Conservation (phyloP, 2,113 vertebrate species). For the Emydocephalus ijimae region DNA sequence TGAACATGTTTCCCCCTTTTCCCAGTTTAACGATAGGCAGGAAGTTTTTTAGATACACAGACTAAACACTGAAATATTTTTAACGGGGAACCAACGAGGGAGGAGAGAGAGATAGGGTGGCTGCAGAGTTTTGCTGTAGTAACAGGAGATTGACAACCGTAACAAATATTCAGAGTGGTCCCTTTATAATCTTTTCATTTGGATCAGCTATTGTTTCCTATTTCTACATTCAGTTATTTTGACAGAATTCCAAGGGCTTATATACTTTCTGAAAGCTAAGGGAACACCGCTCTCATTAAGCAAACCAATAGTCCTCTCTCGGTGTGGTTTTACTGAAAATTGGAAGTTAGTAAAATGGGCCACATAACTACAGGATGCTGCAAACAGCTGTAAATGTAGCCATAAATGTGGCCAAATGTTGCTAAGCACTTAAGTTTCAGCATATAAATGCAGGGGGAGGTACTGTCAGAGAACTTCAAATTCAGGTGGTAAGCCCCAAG, state of each 20-base stretch:
- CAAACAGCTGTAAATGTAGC: neutral
- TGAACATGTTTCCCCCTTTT: neutral
- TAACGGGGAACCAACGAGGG: neutral
- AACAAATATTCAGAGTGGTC: neutral
- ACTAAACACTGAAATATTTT: neutral
- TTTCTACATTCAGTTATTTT: no score
- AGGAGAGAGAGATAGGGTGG: neutral
- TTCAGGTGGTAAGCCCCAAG: neutral
- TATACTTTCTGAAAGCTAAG: neutral
- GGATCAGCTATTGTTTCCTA: neutral
- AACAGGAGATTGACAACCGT: neutral
- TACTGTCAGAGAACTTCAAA: neutral
- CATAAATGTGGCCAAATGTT: neutral
- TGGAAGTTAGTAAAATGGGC: neutral
- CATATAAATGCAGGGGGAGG: neutral
- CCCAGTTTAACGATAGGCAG: neutral
- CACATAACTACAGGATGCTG: neutral
- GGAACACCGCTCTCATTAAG: fast-evolving
- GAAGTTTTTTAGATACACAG: neutral
- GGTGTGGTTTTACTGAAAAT: neutral
- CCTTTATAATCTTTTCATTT: neutral
- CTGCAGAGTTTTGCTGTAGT: neutral
- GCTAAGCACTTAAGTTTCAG: neutral
- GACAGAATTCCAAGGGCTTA: neutral
- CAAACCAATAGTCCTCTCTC: neutral